Base-by-base conservation (phyloP, 2,113 vertebrate species). In the Hippocampus barbouri region DNA sequence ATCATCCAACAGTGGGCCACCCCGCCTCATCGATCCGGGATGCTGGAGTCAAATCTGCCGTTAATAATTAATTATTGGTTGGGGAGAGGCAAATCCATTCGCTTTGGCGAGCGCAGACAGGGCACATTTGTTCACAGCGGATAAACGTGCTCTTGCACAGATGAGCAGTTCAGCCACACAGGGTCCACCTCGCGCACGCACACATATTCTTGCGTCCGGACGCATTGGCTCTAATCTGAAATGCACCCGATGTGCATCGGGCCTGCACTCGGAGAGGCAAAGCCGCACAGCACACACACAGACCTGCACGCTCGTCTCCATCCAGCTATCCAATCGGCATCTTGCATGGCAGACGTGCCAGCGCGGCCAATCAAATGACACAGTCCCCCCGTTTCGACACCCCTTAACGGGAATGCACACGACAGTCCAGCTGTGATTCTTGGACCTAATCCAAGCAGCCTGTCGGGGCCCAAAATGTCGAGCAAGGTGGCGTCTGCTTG, bases 391-490 rank as follows among this genome's bases (percentile, higher is more conserved):
- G 38, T 69, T 76, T 72, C 73, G 60, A 12, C 10, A 14, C 53
- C 60, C 68, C 59, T 73, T 57, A 43, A 65, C 51, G 2, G 51
- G 69, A 70, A 78, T 72, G 74, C 77, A 74, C 75, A 71, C 66
- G 71, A 70, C 70, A 78, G 76, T 87, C 89, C 90, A 92, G 87
- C 86, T 89, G 87, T 88, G 85, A 89, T 76, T 79, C 68, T 65
- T 89, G 87, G 87, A 82, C 69, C 71, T 66, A 77, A 79, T 87
- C 87, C 88, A 86, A 78, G 66, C 64, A 77, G 72, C 61, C 57
- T 83, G 86, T 81, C 38, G 82, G 73, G 65, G 54, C 61, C 14
- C 18, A 25, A 16, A 75, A 73, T 75, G 75, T 43, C n/a, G 47
- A 21, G 57, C n/a, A 75, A 75, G 70, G 70, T 83, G 69, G 75